Base-by-base conservation (phyloP, 2,888 invertebrate species). In the Drosophila flavopinicola region DNA sequence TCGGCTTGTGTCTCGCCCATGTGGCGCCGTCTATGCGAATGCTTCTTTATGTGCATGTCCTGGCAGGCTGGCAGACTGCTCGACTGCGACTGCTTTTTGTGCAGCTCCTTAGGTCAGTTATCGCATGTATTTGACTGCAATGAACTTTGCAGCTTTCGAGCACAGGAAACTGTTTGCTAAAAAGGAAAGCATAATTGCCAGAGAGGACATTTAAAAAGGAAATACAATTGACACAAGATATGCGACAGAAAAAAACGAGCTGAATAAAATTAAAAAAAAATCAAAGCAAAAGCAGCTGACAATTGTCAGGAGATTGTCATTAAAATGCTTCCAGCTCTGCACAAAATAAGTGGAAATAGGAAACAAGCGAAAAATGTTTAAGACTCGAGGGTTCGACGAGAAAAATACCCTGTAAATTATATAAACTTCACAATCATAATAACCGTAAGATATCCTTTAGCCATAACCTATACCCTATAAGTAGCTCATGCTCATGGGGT, bases 171-270 rank as follows among this genome's bases (percentile, higher is more conserved):
- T 68, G 82, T 64, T 78, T 57, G 61, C 52, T 53, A 59, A 68
- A 66, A 71, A 70, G 63, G 66, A 68, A 66, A 63, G 61, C 66
- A 85, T 78, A 85, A 78, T 79, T 85, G 85, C 56, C 65, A 66
- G 63, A 38, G 64, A 57, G 64, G 53, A 77, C 61, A 71, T 80
- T 80, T 44, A 56, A 70, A 74, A 68, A 11, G 68, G 71, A 82
- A 78, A 75, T 69, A 69, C 67, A 76, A 84, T 76, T 74, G 73
- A 67, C 77, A 76, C 54, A 35, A 65, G 58, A 70, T 66, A 47
- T 56, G 49, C 52, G 56, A 32, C 23, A 27, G 49, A 33, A 25
- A 38, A 35, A 32, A 38, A 27, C 20, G 23, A 15, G 9, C 38
- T 23, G 17, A 30, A 23, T 17, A 25, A 24, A 64, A 5, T 9